Evolutionary conservation across 2,113 vertebrate species (phyloP), one percentile per base, ranked within the genome.

Genomic region (Cynopterus brachyotis): DNA sequence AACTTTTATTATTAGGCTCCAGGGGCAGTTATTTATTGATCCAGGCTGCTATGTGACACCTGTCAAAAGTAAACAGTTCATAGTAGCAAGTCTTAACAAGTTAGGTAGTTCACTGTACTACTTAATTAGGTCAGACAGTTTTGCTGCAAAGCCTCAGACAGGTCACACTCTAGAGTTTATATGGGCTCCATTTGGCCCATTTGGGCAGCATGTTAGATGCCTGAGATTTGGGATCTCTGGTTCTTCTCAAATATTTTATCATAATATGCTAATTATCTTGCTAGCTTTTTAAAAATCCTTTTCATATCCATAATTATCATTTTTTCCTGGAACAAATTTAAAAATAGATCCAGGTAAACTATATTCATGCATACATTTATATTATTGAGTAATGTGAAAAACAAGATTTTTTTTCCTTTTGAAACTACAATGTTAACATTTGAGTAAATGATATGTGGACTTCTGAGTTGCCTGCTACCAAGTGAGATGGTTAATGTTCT

Each of bases 291-390:
- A 72, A 67, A 78, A 67, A 53, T 7, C 24, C 45, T 82, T 57
- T 67, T 92, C 37, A 16, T 76, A 66, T 16, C 72, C 24, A 26
- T 35, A 91, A 45, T 19, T 30, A 28, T 78, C 37, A 8, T 84
- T 72, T 80, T 84, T 73, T 93, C 66, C 50, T 59, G 32, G 45
- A 79, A 45, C 47, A 85, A 95, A 89, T 89, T 91, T 81, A 67
- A 60, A 81, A 45, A 53, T 87, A 69, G 67, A 69, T 87, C 35
- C 59, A 66, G 32, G 13, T 83, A 91, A 84, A 66, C 12, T 85
- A 2, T 94, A 32, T 90, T 80, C 55, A 35, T 94, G 40, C 20
- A 42, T 42, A 35, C 12, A 13, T 50, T 94, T 70, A 67, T 40
- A 81, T 7, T 88, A 26, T 84, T 66, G 32, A 94, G 6, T 92